phyloP scores from a whole-genome alignment of 2,797 vertebrate species.

The Periparus ater region DNA sequence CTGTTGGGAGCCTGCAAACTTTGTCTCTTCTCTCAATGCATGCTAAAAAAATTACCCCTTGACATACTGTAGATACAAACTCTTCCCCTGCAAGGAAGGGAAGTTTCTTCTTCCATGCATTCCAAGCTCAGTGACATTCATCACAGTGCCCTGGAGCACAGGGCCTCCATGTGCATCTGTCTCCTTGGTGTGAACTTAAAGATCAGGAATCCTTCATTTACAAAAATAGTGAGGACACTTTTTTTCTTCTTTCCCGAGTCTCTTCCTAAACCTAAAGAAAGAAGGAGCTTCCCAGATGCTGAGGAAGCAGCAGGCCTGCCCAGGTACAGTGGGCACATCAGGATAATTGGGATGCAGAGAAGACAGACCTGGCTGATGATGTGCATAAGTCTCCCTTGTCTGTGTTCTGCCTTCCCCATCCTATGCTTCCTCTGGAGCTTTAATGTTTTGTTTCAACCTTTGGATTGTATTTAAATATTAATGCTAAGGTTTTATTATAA shows the following conservation, averaged over 20 bases:
- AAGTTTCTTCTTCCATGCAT: not conserved
- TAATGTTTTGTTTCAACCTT: conserved; percentile 36
- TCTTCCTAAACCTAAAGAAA: not conserved
- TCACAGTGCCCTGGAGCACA: not conserved
- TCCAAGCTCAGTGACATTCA: conserved; percentile 62
- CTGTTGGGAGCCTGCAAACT: conserved; percentile 22
- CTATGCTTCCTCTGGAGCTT: not conserved
- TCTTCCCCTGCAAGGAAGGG: conserved; percentile 34
- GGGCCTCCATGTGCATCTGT: not conserved
- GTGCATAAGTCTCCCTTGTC: not conserved
- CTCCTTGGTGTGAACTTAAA: conserved; percentile 38
- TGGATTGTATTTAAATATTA: conserved; percentile 38
- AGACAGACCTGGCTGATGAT: not conserved
- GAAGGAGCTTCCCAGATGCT: not conserved
- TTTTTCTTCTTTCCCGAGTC: not conserved
- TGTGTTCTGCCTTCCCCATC: not conserved
- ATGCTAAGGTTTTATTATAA: conserved; percentile 43
- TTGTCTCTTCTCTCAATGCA: not conserved
- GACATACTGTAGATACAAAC: conserved; percentile 34
- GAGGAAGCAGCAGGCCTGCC: not conserved
- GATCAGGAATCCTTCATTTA: conserved; percentile 31
- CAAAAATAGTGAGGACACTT: not conserved
- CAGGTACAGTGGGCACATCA: accelerated
- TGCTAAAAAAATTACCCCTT: conserved; percentile 27
- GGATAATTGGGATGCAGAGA: not conserved